Evolutionary conservation across 2,888 invertebrate genomes (phyloP).

Genomic region (Erpobdella octoculata): DNA sequence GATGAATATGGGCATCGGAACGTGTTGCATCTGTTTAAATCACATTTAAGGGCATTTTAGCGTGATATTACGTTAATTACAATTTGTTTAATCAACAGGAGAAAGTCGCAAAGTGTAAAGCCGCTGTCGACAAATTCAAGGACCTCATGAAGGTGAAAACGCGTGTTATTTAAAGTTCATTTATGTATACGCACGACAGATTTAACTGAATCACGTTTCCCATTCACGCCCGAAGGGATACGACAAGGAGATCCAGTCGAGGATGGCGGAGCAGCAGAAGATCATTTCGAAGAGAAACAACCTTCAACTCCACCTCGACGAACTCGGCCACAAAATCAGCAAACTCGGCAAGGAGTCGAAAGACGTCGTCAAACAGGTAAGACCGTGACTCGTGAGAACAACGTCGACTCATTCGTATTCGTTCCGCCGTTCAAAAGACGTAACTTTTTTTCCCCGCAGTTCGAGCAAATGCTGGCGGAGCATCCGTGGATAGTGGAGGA

Average conservation of each 20-base stretch:
- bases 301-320: constrained; percentile 51
- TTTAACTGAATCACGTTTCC: too few relatives aligned
- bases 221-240: too few relatives aligned
- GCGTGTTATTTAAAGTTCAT: neutral
- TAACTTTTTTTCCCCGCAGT: constrained; percentile 37
- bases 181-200: neutral
- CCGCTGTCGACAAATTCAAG: neutral
- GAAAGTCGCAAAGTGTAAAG: neutral
- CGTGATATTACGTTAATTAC: neutral
- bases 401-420: neutral
- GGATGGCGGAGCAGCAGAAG: constrained; percentile 46
- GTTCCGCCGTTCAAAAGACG: neutral
- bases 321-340: constrained; percentile 50
- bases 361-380: constrained; percentile 57
- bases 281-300: constrained; percentile 48
- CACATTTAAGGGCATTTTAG: too few relatives aligned
- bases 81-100: neutral
- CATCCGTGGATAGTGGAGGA: constrained; percentile 70
- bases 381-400: neutral
- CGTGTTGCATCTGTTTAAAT: too few relatives aligned
- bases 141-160: constrained; percentile 1
- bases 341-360: constrained; percentile 57
- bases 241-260: too few relatives aligned
- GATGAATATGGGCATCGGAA: too few relatives aligned
- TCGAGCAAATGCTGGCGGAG: constrained; percentile 45